Conservation (phyloP, 2,888 invertebrate species). For the Dicyrtomina minuta region DNA sequence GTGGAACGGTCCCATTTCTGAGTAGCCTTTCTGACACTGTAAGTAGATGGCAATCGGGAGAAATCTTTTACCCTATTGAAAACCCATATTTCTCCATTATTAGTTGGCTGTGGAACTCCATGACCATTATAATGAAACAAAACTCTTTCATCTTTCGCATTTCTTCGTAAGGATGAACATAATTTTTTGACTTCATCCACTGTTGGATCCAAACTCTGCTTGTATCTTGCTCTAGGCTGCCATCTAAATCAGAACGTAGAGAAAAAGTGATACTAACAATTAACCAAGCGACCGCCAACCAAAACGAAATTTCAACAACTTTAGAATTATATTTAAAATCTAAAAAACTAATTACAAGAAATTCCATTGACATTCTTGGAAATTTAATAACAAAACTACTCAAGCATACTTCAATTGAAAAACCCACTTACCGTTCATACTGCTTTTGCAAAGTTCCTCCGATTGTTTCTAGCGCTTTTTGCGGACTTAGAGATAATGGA, state of each 20-base stretch:
- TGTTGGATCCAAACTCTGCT: slow-evolving; percentile 95
- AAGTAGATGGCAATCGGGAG: too few relatives aligned
- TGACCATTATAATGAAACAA: slow-evolving; percentile 99
- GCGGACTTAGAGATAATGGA: slow-evolving; percentile 82
- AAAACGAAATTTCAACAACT: background rate
- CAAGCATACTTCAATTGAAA: too few relatives aligned
- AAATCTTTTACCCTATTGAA: slow-evolving; percentile 94
- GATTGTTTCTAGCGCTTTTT: slow-evolving; percentile 89
- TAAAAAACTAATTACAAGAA: too few relatives aligned
- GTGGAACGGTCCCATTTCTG: too few relatives aligned
- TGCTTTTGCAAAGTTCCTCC: slow-evolving; percentile 89
- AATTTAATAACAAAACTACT: too few relatives aligned
- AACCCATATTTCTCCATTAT: slow-evolving; percentile 99
- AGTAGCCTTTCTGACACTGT: too few relatives aligned
- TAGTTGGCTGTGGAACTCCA: slow-evolving; percentile 96
- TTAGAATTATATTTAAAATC: background rate
- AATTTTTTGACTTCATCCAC: slow-evolving; percentile 97
- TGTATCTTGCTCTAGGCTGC: slow-evolving; percentile 97
- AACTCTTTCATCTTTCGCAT: slow-evolving; percentile 97
- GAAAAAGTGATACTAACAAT: background rate
- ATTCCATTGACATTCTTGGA: too few relatives aligned
- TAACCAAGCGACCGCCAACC: too few relatives aligned
- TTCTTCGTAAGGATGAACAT: slow-evolving; percentile 87
- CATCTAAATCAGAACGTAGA: slow-evolving; percentile 60
- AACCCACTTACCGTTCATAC: slow-evolving; percentile 74